Evolutionary conservation across 2,888 invertebrate species (phyloP).

Genomic region (Cinara cedri): DNA sequence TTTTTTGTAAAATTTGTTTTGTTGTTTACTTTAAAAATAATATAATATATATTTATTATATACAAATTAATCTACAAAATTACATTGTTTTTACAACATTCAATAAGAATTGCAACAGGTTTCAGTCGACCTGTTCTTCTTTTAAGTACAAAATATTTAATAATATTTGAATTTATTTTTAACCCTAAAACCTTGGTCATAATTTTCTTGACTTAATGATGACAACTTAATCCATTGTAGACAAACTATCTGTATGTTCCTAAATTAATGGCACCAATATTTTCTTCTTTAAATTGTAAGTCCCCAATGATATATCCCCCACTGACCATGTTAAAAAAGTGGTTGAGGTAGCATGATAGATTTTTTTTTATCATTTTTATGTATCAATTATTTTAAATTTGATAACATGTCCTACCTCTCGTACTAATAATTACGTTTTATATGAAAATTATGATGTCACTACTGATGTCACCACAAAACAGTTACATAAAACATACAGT

Average conservation of each 20-base stretch:
- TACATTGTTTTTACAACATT: conserved; percentile 49
- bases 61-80: conserved; percentile 55
- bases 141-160: conserved; percentile 48
- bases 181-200: conserved; percentile 21
- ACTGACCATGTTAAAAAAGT: too few relatives aligned
- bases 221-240: background rate
- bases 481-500: too few relatives aligned
- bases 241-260: background rate
- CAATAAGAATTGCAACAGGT: conserved; percentile 47
- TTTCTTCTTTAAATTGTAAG: too few relatives aligned
- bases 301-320: too few relatives aligned
- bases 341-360: too few relatives aligned
- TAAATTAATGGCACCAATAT: too few relatives aligned
- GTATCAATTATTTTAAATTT: too few relatives aligned
- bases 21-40: conserved; percentile 36
- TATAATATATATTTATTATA: conserved; percentile 43
- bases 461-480: too few relatives aligned
- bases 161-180: conserved; percentile 23
- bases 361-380: too few relatives aligned
- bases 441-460: too few relatives aligned
- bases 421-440: too few relatives aligned
- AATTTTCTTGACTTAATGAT: conserved; percentile 17
- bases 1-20: conserved; percentile 40
- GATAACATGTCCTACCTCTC: too few relatives aligned
- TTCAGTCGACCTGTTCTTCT: conserved; percentile 55